Conservation (phyloP, 37 sponge, comb jelly and placozoan species). For the Theonella swinhoei region DNA sequence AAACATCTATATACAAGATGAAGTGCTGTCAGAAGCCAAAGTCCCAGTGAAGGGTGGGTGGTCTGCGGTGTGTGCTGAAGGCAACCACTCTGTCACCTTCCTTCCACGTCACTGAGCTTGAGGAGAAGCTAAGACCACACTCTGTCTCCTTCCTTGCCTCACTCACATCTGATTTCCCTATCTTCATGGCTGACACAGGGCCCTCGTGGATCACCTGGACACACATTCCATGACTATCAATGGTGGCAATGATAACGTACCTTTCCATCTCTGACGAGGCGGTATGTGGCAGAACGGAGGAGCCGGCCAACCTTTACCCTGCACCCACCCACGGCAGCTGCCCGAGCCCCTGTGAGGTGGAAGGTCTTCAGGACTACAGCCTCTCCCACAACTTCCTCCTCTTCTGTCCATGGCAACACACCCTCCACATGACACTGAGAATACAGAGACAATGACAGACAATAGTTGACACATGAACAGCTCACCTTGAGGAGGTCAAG, state of each 20-base stretch:
- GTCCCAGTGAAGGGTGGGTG: conserved; percentile 52
- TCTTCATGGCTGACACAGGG: conserved; percentile 44
- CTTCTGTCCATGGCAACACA: conserved; percentile 30
- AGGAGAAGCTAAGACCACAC: conserved; percentile 69
- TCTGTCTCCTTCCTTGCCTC: conserved; percentile 74
- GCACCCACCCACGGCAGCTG: conserved; percentile 73
- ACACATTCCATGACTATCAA: neutral
- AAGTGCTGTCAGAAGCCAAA: conserved; percentile 56
- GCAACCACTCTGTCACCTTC: conserved; percentile 66
- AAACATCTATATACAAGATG: too few relatives aligned
- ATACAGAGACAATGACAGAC: neutral
- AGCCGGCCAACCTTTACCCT: conserved; percentile 64
- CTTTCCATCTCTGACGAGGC: conserved; percentile 52
- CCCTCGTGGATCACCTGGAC: conserved; percentile 60
- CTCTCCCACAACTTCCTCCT: conserved; percentile 82
- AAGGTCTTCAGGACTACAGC: conserved; percentile 72
- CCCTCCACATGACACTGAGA: conserved; percentile 58
- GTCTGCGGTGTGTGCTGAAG: conserved; percentile 32
- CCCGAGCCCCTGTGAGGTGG: conserved; percentile 47
- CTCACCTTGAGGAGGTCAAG: conserved; percentile 74
- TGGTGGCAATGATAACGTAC: too few relatives aligned
- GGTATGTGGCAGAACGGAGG: conserved; percentile 37
- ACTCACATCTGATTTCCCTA: conserved; percentile 50
- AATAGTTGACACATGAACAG: neutral
- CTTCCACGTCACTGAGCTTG: conserved; percentile 16